Evolutionary conservation across 1,140 invertebrate species (phyloP), one percentile per base, ranked within the genome.

Genomic region (Ceratitis capitata): DNA sequence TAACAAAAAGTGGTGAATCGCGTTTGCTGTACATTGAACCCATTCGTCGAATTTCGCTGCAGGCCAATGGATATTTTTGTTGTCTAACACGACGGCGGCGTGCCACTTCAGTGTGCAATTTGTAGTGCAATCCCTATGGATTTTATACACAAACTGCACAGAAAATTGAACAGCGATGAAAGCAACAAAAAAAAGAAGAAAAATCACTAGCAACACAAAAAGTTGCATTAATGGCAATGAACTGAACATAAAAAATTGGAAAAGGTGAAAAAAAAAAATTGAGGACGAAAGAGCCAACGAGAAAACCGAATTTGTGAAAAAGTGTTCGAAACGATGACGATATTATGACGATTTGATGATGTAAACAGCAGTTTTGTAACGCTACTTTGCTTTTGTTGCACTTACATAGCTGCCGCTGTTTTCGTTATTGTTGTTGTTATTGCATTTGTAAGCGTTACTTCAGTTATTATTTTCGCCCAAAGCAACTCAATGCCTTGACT

Each of bases 331-430:
- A 78, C 42, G 45, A 78, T 78, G 35, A 12, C 39, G 39, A 42
- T 78, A 78, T 78, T 78, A 78, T 78, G 35, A 45, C 32, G 39
- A 42, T 78, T 45, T 78, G 35, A 78, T 78, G 69, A 78, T 78
- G 69, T 78, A 45, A 78, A 78, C 69, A 78, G 39, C 4, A 42
- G 69, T 45, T n/a, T 47, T 12, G 19, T 74, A 39, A 39, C 19
- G 64, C 35, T 39, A 26, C 26, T 39, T 3, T 42, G 14, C 32
- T 74, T 74, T 14, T 61, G 35, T 7, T 35, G 39, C 39, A 9
- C 14, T 26, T 26, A 45, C n/a, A 3, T 19, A 42, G 3, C 9
- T 0, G 16, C 19, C 14, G 6, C 0, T n/a, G 19, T 74, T 45
- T 23, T 45, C 32, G 29, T 78, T 74, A 23, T n/a, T 23, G 7